Percentiles rank a stretch among this genome's conserved stretches.
Evolutionary conservation across 2,888 invertebrate species (phyloP).

Genomic region (Drosophila subsilvestris): DNA sequence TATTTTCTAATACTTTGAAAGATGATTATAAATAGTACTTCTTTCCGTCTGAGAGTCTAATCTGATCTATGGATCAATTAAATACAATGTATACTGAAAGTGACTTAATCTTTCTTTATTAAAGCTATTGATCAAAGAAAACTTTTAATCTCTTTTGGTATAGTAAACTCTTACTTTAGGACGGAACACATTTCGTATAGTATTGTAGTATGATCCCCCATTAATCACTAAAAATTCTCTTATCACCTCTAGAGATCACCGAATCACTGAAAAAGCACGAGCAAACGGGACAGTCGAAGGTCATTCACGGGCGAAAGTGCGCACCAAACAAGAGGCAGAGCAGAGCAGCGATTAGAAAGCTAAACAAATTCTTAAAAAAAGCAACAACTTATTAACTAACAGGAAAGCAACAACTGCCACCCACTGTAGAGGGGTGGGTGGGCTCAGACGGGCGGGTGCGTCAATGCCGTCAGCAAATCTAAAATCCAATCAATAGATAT

Average conservation of each 20-base stretch:
- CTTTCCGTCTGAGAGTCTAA: no score
- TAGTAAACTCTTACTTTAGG: no score
- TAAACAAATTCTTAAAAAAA: constrained; percentile 29
- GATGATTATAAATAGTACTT: no score
- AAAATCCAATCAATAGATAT: constrained; percentile 30
- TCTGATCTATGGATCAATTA: background rate
- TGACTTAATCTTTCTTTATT: no score
- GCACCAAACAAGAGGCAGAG: constrained; percentile 9
- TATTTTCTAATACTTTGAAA: no score
- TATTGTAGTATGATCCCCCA: background rate
- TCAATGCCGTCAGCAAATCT: constrained; percentile 24
- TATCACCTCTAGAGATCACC: background rate
- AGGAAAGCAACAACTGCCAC: background rate
- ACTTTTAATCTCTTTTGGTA: no score
- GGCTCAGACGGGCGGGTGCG: background rate
- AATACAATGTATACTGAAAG: background rate
- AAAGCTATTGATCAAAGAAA: no score
- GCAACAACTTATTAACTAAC: constrained; percentile 18
- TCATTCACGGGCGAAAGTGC: constrained; percentile 38
- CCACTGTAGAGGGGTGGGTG: background rate
- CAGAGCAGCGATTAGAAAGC: constrained; percentile 26
- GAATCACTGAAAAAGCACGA: background rate
- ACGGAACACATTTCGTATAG: background rate
- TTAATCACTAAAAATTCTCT: background rate
- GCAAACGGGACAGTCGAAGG: constrained; percentile 29